A percentile compares a stretch with the other conserved stretches of the same genome.
Evolutionary conservation across 2,113 vertebrate species (phyloP).

Genomic region (Heterotis niloticus): DNA sequence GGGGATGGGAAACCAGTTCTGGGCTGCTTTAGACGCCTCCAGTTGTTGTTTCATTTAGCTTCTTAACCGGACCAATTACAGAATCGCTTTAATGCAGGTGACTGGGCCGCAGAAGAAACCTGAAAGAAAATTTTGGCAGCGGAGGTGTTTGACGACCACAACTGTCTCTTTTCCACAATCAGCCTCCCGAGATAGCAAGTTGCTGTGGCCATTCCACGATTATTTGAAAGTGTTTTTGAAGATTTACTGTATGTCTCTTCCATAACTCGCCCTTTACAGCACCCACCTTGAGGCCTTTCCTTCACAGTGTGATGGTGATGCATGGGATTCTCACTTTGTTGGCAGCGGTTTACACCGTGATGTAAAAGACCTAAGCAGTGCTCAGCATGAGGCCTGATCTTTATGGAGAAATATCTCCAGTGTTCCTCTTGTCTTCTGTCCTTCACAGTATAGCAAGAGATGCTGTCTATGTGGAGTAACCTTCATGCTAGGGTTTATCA

Average conservation of each 20-base stretch:
- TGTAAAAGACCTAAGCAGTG: background rate
- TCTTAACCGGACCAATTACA: background rate
- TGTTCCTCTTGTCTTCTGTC: background rate
- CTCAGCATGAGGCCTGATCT: background rate
- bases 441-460: background rate
- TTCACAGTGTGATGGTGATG: background rate
- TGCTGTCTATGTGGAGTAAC: background rate
- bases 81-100: constrained; percentile 8
- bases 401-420: background rate
- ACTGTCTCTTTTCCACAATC: constrained; percentile 29
- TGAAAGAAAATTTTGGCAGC: background rate
- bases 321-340: background rate
- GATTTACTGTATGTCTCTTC: background rate
- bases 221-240: constrained; percentile 18
- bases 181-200: constrained; percentile 70
- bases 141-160: background rate
- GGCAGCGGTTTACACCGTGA: background rate
- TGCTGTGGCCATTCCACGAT: constrained; percentile 76
- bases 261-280: background rate
- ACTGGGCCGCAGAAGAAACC: background rate
- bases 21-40: background rate
- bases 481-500: background rate
- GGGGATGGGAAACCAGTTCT: background rate
- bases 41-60: background rate
- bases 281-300: background rate